Conservation (phyloP, 2,888 invertebrate species). For the Blastobasis adustella region DNA sequence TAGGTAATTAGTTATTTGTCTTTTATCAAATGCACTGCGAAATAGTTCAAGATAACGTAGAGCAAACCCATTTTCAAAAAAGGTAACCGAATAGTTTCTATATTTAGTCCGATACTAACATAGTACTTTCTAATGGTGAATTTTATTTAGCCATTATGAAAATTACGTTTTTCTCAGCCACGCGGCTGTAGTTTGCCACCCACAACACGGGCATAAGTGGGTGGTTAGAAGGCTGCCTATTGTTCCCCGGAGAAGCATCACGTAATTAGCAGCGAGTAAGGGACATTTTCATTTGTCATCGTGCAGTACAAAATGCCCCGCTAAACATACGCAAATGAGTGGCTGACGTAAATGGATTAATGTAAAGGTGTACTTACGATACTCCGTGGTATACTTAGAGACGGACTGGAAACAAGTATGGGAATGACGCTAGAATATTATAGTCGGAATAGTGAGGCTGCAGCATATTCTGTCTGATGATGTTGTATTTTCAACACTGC, state of each 20-base stretch:
- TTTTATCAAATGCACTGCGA: too few relatives aligned
- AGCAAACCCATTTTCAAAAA: not conserved
- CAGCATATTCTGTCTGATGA: not conserved
- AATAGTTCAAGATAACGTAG: too few relatives aligned
- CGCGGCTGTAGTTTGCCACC: not conserved
- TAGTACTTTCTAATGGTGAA: too few relatives aligned
- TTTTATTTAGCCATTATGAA: not conserved
- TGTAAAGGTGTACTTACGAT: not conserved
- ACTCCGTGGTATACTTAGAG: not conserved
- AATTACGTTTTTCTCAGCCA: not conserved
- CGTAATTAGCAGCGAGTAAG: conserved; percentile 23
- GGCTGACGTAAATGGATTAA: not conserved
- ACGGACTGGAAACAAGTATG: not conserved
- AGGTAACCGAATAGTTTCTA: not conserved
- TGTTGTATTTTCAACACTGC: too few relatives aligned
- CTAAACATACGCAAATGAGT: conserved; percentile 13
- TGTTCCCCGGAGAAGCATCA: conserved; percentile 18
- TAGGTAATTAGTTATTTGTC: too few relatives aligned
- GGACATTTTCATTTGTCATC: conserved; percentile 28
- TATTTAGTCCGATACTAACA: not conserved
- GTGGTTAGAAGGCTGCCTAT: not conserved
- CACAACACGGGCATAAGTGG: not conserved
- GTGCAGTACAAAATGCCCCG: conserved; percentile 24
- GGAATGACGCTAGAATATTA: not conserved
- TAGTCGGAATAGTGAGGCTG: not conserved